A percentile compares a stretch with the other conserved stretches of the same genome.
These are phyloP conservation scores for Drosophila fungiperda DNA, from an alignment of 2,888 invertebrate genomes.

Conservation along the genomic window DNA sequence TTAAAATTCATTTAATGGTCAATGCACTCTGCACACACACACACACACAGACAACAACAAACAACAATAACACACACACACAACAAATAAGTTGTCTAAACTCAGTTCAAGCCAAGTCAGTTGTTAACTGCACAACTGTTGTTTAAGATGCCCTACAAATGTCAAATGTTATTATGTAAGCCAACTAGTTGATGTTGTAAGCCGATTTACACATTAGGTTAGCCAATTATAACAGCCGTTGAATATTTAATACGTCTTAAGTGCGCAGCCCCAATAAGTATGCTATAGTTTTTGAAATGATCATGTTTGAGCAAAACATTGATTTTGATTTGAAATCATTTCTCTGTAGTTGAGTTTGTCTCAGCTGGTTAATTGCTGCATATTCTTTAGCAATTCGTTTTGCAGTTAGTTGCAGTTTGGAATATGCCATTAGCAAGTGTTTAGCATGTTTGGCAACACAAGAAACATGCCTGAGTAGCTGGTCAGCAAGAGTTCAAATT, in stretches of 20 bases:
- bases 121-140: background rate
- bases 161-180: background rate
- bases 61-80: slow-evolving; percentile 13
- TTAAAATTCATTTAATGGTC: slow-evolving; percentile 68
- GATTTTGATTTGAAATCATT: background rate
- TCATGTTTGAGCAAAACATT: background rate
- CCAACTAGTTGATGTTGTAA: background rate
- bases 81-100: slow-evolving; percentile 21
- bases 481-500: background rate
- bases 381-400: background rate
- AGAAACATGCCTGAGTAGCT: background rate
- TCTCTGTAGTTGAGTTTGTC: background rate
- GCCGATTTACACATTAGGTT: background rate
- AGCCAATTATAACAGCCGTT: background rate
- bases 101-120: slow-evolving; percentile 32
- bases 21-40: slow-evolving; percentile 44
- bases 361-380: background rate
- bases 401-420: background rate
- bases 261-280: background rate
- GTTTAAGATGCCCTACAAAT: background rate
- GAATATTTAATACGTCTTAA: background rate
- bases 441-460: background rate
- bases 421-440: background rate
- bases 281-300: background rate
- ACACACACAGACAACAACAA: background rate